Evolutionary conservation across 2,113 vertebrate species (phyloP).

Genomic region (Zapornia atra): DNA sequence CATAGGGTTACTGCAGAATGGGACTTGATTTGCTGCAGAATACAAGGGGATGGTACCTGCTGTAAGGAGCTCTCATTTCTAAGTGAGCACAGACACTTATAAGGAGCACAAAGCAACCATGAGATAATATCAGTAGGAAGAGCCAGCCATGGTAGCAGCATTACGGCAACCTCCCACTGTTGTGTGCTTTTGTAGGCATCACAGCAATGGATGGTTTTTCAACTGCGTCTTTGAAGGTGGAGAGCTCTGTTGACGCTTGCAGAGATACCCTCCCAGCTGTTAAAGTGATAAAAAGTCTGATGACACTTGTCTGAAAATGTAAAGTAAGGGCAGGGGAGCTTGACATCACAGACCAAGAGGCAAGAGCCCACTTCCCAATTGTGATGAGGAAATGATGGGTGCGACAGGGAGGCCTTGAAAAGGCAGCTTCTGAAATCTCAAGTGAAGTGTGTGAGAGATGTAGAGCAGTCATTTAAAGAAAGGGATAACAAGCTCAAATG

Average conservation of each 20-base stretch:
- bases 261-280: background rate
- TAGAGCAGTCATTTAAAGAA: background rate
- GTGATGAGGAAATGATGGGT: background rate
- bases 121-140: background rate
- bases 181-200: background rate
- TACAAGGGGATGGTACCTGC: background rate
- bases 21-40: background rate
- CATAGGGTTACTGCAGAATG: background rate
- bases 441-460: background rate
- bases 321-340: background rate
- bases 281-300: background rate
- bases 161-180: background rate
- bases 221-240: background rate
- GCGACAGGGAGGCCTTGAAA: conserved; percentile 6
- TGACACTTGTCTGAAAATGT: background rate
- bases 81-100: background rate
- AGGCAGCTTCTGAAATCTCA: background rate
- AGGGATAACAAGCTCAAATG: conserved; percentile 18
- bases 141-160: background rate
- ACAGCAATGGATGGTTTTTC: background rate
- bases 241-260: background rate
- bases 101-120: background rate
- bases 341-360: background rate
- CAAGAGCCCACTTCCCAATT: background rate
- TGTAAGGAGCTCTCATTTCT: background rate